These are phyloP conservation scores for Pionites leucogaster DNA, from an alignment of 2,113 vertebrate genomes.

Conservation along the genomic window DNA sequence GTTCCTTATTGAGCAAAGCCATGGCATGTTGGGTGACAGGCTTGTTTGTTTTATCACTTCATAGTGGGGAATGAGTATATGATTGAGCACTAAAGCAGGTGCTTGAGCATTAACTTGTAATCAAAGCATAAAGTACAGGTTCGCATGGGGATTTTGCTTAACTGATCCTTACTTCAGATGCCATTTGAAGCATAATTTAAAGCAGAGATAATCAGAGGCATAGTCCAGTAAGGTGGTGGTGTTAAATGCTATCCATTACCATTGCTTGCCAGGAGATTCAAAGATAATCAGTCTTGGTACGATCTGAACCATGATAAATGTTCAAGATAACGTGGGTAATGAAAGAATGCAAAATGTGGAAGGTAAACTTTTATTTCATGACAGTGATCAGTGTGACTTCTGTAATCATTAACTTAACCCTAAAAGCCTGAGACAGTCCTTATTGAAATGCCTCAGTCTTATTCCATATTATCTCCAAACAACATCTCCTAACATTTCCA, in stretches of 20 bases:
- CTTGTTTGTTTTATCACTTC: neutral
- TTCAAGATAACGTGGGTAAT: neutral
- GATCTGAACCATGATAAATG: neutral
- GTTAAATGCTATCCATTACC: neutral
- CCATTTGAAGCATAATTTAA: neutral
- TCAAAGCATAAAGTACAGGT: conserved; percentile 28
- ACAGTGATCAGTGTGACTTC: neutral
- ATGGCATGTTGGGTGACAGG: neutral
- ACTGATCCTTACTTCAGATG: neutral
- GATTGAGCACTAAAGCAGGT: neutral
- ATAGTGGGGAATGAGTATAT: neutral
- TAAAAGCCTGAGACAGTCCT: neutral
- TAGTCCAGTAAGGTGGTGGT: neutral
- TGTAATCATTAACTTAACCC: conserved; percentile 72
- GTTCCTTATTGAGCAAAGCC: neutral
- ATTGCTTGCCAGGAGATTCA: neutral
- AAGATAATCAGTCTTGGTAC: neutral
- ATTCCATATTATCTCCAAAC: neutral
- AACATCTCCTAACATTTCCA: neutral
- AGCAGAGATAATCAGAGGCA: neutral
- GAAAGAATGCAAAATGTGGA: neutral
- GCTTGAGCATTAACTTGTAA: neutral
- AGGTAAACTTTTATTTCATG: neutral
- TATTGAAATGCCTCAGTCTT: neutral
- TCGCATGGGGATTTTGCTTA: neutral